These are phyloP conservation scores for Erythrocebus patas DNA, from an alignment of 2,113 vertebrate species.

Conservation along the genomic window DNA sequence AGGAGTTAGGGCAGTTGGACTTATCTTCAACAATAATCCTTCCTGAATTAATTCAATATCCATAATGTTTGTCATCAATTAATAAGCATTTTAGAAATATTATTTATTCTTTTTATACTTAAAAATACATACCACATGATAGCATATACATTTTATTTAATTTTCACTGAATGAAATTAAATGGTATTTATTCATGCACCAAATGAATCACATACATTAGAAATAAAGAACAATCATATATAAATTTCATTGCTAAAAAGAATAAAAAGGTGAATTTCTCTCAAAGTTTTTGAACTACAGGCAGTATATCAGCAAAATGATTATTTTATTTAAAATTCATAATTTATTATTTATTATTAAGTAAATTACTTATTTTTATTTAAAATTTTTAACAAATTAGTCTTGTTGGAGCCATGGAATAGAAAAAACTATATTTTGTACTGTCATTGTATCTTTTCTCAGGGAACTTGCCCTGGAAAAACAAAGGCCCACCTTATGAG, in stretches of 20 bases:
- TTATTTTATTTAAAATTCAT: neutral
- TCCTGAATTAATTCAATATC: neutral
- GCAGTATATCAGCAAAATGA: neutral
- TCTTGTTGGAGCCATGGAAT: neutral
- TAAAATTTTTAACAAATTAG: neutral
- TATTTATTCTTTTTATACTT: neutral
- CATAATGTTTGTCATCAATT: neutral
- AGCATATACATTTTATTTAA: neutral
- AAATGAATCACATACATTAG: neutral
- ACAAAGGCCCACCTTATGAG: neutral
- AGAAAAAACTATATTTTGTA: neutral
- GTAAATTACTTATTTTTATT: neutral
- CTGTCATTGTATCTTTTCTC: neutral
- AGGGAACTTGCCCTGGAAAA: neutral
- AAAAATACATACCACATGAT: neutral
- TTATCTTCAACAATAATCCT: neutral
- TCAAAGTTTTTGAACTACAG: neutral
- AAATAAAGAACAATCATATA: neutral
- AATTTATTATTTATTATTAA: neutral
- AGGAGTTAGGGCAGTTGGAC: neutral
- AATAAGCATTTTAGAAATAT: neutral
- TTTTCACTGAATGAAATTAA: neutral
- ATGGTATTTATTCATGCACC: neutral
- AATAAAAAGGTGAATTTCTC: neutral
- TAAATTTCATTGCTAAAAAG: neutral